A percentile compares a stretch with the other conserved stretches of the same genome.
Evolutionary conservation across 2,888 invertebrate species (phyloP).

Genomic region (Blastobasis adustella): DNA sequence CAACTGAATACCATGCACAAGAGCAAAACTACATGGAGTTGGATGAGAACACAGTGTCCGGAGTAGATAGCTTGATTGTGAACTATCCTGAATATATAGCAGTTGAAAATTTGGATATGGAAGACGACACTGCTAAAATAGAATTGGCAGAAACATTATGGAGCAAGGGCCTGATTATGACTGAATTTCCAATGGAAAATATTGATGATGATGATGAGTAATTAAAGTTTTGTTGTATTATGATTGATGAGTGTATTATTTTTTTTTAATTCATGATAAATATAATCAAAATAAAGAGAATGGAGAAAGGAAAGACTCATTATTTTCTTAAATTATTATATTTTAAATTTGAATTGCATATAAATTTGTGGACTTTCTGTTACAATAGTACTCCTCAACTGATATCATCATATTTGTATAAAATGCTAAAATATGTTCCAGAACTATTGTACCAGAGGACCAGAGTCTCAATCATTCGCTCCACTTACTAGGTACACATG

Average conservation of each 20-base stretch:
- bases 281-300: no score
- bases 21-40: slow-evolving; percentile 83
- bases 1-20: slow-evolving; percentile 87
- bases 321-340: slow-evolving; percentile 66
- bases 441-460: slow-evolving; percentile 61
- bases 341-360: slow-evolving; percentile 72
- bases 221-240: slow-evolving; percentile 6
- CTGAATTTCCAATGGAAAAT: slow-evolving; percentile 75
- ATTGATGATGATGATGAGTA: slow-evolving; percentile 49
- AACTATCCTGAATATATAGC: slow-evolving; percentile 85
- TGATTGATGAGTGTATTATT: slow-evolving; percentile 1
- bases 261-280: neutral
- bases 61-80: slow-evolving; percentile 80
- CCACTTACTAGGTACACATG: slow-evolving; percentile 42
- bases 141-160: slow-evolving; percentile 81
- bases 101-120: slow-evolving; percentile 82
- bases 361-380: slow-evolving; percentile 75
- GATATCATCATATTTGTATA: slow-evolving; percentile 63
- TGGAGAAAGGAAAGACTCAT: slow-evolving; percentile 32
- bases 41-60: slow-evolving; percentile 78
- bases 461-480: slow-evolving; percentile 45
- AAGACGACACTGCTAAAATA: slow-evolving; percentile 78
- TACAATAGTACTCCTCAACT: slow-evolving; percentile 69
- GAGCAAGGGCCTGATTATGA: slow-evolving; percentile 87
- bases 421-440: slow-evolving; percentile 67